Evolutionary conservation across 2,888 invertebrate genomes (phyloP).

Genomic region (Limnephilus rhombicus): DNA sequence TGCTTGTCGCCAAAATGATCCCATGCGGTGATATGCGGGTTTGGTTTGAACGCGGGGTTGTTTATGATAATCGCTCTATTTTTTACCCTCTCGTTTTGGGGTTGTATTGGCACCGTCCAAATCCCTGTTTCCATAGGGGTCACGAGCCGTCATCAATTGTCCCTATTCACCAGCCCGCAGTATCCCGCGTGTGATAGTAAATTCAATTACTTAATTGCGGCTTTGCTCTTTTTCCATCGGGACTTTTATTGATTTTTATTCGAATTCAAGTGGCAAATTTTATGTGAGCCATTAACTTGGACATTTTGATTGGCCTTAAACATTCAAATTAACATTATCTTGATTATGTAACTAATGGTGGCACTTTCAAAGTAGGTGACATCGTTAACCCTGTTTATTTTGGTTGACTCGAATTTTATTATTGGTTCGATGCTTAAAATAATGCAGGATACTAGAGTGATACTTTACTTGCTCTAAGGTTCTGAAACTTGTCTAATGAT

Average conservation of each 20-base stretch:
- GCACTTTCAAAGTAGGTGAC: not conserved
- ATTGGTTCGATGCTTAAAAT: not conserved
- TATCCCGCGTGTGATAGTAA: constrained; percentile 8
- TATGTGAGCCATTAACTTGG: not conserved
- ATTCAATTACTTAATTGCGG: constrained; percentile 42
- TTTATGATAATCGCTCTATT: constrained; percentile 19
- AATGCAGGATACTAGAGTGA: not conserved
- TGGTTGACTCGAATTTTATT: not conserved
- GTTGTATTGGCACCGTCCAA: not conserved
- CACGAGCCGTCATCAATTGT: constrained; percentile 29
- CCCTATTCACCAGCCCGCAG: constrained; percentile 25
- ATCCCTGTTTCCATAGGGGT: constrained; percentile 17
- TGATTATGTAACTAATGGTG: not conserved
- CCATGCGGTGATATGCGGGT: constrained; percentile 22
- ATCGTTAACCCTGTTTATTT: not conserved
- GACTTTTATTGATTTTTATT: constrained; percentile 24
- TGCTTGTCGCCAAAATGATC: not conserved
- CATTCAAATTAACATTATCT: not conserved
- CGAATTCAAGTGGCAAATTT: constrained; percentile 28
- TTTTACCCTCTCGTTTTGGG: constrained; percentile 16
- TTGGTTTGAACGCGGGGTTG: constrained; percentile 11
- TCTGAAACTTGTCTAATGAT: not conserved
- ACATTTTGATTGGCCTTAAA: not conserved
- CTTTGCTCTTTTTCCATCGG: constrained; percentile 12
- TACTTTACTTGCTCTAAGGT: not conserved